These are phyloP conservation scores for Epiblema foenella DNA, from an alignment of 2,888 invertebrate species.

Conservation along the genomic window DNA sequence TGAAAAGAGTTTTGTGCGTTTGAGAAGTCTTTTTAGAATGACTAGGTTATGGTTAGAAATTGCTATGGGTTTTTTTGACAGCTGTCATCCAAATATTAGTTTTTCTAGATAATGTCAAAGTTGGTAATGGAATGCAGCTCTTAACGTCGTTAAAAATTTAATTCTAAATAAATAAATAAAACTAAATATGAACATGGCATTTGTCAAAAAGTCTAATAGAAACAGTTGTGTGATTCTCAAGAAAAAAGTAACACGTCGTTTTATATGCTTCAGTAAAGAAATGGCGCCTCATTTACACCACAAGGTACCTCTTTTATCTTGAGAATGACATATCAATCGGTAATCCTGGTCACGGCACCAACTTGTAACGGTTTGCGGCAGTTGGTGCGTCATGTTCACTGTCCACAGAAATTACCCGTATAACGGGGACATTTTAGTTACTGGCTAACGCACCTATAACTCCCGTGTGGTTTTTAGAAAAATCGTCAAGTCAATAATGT, in stretches of 20 bases:
- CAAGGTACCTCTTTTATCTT: no score
- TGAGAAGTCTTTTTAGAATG: background rate
- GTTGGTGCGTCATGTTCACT: constrained; percentile 25
- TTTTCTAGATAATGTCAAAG: background rate
- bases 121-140: background rate
- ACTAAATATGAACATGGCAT: no score
- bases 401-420: constrained; percentile 31
- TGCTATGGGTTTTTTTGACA: background rate
- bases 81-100: background rate
- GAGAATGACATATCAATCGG: background rate
- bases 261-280: no score
- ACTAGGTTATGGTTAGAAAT: background rate
- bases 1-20: background rate
- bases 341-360: constrained; percentile 42
- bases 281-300: no score
- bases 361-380: constrained; percentile 16
- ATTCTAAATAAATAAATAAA: no score
- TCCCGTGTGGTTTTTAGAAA: constrained; percentile 22
- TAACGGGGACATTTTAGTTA: constrained; percentile 30
- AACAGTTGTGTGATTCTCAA: no score
- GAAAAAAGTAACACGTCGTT: no score
- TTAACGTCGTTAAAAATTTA: background rate
- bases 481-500: constrained; percentile 2
- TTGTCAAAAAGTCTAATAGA: no score
- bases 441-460: constrained; percentile 36